Base-by-base conservation (phyloP, 2,888 invertebrate species). In the Eilema griseolum region DNA sequence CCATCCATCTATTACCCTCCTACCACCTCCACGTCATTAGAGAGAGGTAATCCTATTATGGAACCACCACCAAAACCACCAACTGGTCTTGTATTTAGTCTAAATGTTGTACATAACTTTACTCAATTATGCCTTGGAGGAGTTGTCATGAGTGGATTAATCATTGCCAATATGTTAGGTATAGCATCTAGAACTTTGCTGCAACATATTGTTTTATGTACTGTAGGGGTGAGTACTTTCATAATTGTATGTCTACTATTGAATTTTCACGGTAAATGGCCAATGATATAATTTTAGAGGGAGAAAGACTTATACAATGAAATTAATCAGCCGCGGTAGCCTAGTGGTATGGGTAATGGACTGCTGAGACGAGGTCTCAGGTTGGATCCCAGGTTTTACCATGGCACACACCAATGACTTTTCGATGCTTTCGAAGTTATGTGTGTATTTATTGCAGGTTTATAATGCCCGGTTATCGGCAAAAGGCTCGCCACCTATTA, bases 51-150 rank as follows among this genome's bases (percentile, higher is more conserved):
- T 28, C 26, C 12, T 60, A 7, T 20, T 41, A 12, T 37, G 10
- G 26, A 23, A 41, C 41, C 41, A 16, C 20, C 3, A 28, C 7
- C 3, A 28, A 10, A 28, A 14, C 11, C 26, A 20, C 60, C 67
- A 26, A 59, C 60, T 1, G 5, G 23, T n/a, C 16, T 46, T 12
- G 1, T 59, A 12, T 26, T 71, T 28, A 41, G n/a, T 63, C 20
- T 67, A 20, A 67, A 41, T 14, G 14, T 67, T 1, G 11, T 61
- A 46, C 59, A 71, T 24, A 71, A 63, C n/a, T 12, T 67, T 12
- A 71, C 67, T 14, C 70, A 71, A 41, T 28, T 71, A 7, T 63
- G 62, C n/a, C 67, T 71, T 26, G 71, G 71, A 28, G 71, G 65
- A 28, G 60, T 62, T 3, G 37, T 71, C 20, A 24, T 68, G 3